phyloP scores from a whole-genome alignment of 2,113 vertebrate genomes.

The Isichthys henryi region DNA sequence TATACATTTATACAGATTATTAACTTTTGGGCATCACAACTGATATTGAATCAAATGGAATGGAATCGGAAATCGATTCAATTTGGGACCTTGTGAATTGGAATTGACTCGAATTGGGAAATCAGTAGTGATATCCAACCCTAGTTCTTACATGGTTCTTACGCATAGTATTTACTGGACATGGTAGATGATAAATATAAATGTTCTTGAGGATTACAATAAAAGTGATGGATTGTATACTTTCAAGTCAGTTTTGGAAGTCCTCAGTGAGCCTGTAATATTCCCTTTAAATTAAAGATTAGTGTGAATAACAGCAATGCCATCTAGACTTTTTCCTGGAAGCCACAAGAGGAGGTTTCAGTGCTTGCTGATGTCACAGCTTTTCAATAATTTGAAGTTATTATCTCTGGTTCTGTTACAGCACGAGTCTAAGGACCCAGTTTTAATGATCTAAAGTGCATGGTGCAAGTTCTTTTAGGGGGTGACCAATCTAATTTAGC shows the following conservation, averaged over 20 bases:
- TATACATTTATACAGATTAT: background rate
- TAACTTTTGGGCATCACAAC: background rate
- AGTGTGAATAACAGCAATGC: background rate
- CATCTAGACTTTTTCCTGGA: background rate
- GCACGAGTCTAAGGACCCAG: background rate
- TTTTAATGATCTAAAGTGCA: background rate
- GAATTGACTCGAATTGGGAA: background rate
- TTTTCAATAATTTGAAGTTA: background rate
- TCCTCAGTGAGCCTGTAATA: background rate
- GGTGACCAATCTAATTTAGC: background rate
- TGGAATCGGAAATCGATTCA: background rate
- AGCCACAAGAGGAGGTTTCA: background rate
- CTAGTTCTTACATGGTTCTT: background rate
- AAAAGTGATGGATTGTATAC: background rate
- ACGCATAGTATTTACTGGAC: background rate
- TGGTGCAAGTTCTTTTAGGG: background rate
- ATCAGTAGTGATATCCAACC: background rate
- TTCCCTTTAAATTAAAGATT: background rate
- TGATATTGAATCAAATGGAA: background rate
- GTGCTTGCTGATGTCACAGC: background rate
- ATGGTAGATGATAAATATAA: background rate
- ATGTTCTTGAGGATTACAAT: background rate
- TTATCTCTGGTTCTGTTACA: background rate
- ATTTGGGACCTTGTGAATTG: background rate
- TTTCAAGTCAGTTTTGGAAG: background rate